A percentile compares a stretch with the other conserved stretches of the same genome.
Evolutionary conservation across 2,113 vertebrate genomes (phyloP).

Genomic region (Ptyas mucosa): DNA sequence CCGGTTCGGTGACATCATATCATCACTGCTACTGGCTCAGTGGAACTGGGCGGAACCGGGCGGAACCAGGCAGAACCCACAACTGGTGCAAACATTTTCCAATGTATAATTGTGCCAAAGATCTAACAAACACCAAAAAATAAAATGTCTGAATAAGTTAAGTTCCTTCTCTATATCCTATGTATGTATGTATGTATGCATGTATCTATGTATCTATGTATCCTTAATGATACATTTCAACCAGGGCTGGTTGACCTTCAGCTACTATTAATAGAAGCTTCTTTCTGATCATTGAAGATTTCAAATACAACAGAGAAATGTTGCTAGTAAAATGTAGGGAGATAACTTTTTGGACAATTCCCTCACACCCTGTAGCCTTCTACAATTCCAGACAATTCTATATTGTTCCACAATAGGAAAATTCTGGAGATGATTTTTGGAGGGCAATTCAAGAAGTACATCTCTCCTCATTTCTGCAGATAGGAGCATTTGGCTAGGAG

Average conservation of each 20-base stretch:
- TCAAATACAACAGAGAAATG: background rate
- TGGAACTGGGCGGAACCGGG: no score
- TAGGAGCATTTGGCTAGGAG: background rate
- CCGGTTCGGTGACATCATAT: no score
- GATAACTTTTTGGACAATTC: background rate
- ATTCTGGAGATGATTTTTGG: background rate
- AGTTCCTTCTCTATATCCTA: no score
- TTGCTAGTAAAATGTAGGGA: background rate
- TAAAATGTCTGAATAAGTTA: background rate
- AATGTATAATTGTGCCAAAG: background rate
- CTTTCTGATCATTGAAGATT: background rate
- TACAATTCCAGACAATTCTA: background rate
- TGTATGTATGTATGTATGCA: no score
- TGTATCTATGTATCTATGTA: no score
- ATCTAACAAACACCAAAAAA: background rate
- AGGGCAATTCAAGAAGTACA: background rate
- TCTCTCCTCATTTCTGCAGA: background rate
- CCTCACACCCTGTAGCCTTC: background rate
- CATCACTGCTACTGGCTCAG: no score
- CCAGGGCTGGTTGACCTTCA: background rate
- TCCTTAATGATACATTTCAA: background rate
- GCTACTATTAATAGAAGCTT: background rate
- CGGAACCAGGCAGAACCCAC: no score
- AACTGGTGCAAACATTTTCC: background rate
- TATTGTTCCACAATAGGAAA: background rate